Base-by-base conservation (phyloP, 2,797 vertebrate genomes). In the Varecia variegata region DNA sequence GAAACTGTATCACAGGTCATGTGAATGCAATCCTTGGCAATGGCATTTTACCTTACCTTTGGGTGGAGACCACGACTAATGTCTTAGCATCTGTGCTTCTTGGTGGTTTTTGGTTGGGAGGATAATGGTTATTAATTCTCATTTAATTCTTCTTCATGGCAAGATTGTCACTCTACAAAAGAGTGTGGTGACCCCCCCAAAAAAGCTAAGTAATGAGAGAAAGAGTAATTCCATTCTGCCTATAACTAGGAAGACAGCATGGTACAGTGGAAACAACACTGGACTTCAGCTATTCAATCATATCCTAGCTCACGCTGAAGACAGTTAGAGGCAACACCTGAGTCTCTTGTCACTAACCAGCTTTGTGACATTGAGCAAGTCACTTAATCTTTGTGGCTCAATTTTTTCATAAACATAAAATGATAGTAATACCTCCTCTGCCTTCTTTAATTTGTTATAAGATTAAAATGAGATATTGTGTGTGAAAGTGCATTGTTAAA, bases 1-100 rank as follows among this genome's bases (percentile, higher is more conserved):
- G 10, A 80, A 88, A 43, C 40, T 90, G 88, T 58, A 93, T 65
- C 93, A n/a, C 27, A 96, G 93, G 74, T 96, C 94, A 79, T 89
- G 93, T 68, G 92, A 97, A 88, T 27, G 5, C 47, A 76, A 86
- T 32, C 88, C 95, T 47, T 50, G 50, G 92, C 88, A 89, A 80
- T 40, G 58, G 20, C 25, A 9, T 74, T 90, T 97, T 96, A 54
- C 80, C 80, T 94, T 83, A 38, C 54, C 45, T 76, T 30, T 60
- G 38, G 32, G 13, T 50, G 20, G 54, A 8, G 62, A 21, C 85
- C 67, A 76, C 74, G 73, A 25, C 12, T 50, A 74, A 93, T 90
- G 58, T 92, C 94, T 67, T 87, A 91, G 85, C 62, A 79, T 74
- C 71, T 70, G 50, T 65, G 47, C 40, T 82, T 92, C 38, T 54